Percentiles rank a stretch among this genome's conserved stretches.
Evolutionary conservation across 2,113 vertebrate genomes (phyloP).

Genomic region (Cnemophilus loriae): DNA sequence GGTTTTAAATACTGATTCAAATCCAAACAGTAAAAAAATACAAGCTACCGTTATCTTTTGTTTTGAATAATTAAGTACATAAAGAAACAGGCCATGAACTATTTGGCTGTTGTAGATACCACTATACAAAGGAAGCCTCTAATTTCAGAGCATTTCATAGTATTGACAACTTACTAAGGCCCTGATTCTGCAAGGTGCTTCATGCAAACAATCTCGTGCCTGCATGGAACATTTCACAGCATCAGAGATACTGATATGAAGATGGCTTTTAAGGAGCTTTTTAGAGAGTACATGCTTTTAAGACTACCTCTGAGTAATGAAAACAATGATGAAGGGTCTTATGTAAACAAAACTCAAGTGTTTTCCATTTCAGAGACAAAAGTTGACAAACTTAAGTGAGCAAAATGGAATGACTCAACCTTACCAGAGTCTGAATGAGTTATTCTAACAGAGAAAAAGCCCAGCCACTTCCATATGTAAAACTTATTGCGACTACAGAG

Average conservation of each 20-base stretch:
- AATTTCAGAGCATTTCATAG: constrained; percentile 1
- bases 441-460: constrained; percentile 54
- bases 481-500: constrained; percentile 62
- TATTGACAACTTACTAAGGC: constrained; percentile 16
- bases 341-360: constrained; percentile 48
- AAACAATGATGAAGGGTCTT: constrained; percentile 16
- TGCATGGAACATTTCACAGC: constrained; percentile 54
- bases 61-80: background rate
- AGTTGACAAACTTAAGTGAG: constrained; percentile 47
- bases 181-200: constrained; percentile 55
- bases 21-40: background rate
- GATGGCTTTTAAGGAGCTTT: constrained; percentile 24
- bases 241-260: constrained; percentile 37
- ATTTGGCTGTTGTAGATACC: background rate
- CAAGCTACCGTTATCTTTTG: background rate
- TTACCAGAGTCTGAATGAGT: constrained; percentile 49
- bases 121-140: background rate
- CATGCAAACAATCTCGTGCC: constrained; percentile 37
- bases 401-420: constrained; percentile 61
- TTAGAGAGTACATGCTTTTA: constrained; percentile 39
- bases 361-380: constrained; percentile 45
- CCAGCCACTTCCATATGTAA: constrained; percentile 56
- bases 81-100: background rate
- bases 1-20: background rate
- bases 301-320: constrained; percentile 9